These are phyloP conservation scores for Danaus chrysippus DNA, from an alignment of 2,888 invertebrate genomes.

Conservation along the genomic window DNA sequence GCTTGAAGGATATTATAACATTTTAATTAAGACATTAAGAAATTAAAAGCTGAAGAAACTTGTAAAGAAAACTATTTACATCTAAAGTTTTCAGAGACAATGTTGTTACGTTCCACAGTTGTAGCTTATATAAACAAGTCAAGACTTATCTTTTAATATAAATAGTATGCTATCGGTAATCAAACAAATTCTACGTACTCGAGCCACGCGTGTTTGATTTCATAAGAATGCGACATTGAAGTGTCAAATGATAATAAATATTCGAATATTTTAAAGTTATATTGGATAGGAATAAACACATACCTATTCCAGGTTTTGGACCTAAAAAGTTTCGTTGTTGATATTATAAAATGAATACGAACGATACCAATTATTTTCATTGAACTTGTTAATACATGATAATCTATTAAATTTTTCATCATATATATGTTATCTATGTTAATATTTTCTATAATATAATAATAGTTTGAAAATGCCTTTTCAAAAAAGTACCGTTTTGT, in stretches of 20 bases:
- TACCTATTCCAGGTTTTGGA: too few species aligned
- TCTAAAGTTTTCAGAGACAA: too few species aligned
- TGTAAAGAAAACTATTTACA: too few species aligned
- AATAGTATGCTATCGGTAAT: slow-evolving; percentile 34
- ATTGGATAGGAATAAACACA: not conserved
- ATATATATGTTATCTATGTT: too few species aligned
- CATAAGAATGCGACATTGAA: slow-evolving; percentile 9
- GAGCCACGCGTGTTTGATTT: slow-evolving; percentile 14
- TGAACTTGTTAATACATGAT: too few species aligned
- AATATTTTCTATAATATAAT: not conserved
- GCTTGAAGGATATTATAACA: too few species aligned
- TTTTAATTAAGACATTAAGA: too few species aligned
- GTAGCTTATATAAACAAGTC: slow-evolving; percentile 31
- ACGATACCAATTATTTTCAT: too few species aligned
- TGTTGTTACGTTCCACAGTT: slow-evolving; percentile 36
- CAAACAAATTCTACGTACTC: slow-evolving; percentile 19
- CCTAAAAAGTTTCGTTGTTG: too few species aligned
- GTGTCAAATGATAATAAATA: slow-evolving; percentile 8
- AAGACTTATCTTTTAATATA: slow-evolving; percentile 49
- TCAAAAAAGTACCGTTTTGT: not conserved
- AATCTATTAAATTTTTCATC: too few species aligned
- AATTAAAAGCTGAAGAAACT: too few species aligned
- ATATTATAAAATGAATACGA: too few species aligned
- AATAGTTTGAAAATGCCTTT: not conserved
- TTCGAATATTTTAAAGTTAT: slow-evolving; percentile 24